These are phyloP conservation scores for Phalacrocorax brasilianus DNA, from an alignment of 2,113 vertebrate genomes.

Conservation along the genomic window DNA sequence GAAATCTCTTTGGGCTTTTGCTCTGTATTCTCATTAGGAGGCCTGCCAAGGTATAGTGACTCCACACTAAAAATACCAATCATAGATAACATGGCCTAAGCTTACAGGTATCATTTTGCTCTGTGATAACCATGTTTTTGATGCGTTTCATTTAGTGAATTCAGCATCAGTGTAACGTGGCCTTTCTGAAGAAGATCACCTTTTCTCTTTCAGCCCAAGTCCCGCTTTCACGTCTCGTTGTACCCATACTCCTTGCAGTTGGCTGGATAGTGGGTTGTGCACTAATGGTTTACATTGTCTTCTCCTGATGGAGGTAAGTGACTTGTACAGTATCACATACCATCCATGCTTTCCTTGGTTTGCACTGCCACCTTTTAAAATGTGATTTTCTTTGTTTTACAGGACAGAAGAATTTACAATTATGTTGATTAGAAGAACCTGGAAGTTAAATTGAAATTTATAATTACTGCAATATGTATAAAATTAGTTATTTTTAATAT, in stretches of 20 bases:
- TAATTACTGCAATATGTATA: background rate
- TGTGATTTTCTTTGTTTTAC: background rate
- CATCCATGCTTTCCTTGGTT: background rate
- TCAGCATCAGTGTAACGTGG: rapidly evolving
- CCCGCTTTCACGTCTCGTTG: constrained; percentile 37
- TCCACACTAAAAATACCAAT: background rate
- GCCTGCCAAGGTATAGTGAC: background rate
- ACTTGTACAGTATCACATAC: background rate
- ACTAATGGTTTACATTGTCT: constrained; percentile 77
- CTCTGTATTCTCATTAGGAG: background rate
- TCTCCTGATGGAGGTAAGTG: constrained; percentile 70
- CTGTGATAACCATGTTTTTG: rapidly evolving
- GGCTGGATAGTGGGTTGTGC: constrained; percentile 81
- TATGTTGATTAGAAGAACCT: constrained; percentile 27
- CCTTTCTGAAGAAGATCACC: background rate
- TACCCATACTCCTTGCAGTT: constrained; percentile 74
- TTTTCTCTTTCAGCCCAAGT: constrained; percentile 21
- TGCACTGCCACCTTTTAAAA: background rate
- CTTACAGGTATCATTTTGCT: background rate
- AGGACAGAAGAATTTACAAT: constrained; percentile 60
- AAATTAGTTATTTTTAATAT: background rate
- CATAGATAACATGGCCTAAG: background rate
- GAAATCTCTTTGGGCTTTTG: background rate
- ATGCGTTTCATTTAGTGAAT: background rate
- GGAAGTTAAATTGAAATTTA: background rate